A percentile compares a stretch with the other conserved stretches of the same genome.
These are phyloP conservation scores for Drosophila subobscura DNA, from an alignment of 1,140 invertebrate species.

Conservation along the genomic window DNA sequence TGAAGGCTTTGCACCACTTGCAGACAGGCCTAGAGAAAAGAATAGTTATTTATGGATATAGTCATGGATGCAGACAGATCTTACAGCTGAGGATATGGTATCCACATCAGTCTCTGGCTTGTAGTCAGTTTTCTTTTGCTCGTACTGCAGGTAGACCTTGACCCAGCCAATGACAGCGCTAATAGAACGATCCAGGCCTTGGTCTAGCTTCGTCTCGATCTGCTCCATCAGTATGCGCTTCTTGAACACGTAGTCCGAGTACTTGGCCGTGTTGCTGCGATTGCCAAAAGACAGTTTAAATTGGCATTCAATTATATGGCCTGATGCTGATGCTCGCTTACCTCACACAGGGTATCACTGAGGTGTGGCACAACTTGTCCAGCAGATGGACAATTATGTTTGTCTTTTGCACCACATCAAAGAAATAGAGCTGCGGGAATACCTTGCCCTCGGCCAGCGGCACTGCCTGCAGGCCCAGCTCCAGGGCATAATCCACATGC, in stretches of 20 bases:
- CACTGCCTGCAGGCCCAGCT: slow-evolving; percentile 95
- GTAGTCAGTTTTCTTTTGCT: slow-evolving; percentile 98
- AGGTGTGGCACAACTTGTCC: slow-evolving; percentile 97
- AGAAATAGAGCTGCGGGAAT: slow-evolving; percentile 95
- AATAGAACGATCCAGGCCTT: slow-evolving; percentile 94
- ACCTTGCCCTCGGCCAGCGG: slow-evolving; percentile 94
- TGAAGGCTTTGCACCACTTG: slow-evolving; percentile 94
- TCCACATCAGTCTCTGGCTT: slow-evolving; percentile 95
- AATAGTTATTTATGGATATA: not conserved
- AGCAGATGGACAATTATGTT: slow-evolving; percentile 98
- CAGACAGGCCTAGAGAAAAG: slow-evolving; percentile 90
- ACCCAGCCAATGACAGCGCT: slow-evolving; percentile 96
- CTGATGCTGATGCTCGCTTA: slow-evolving; percentile 84
- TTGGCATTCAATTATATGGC: not conserved
- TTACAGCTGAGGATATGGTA: slow-evolving; percentile 89
- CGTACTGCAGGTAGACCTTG: slow-evolving; percentile 93
- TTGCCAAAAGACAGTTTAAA: not conserved
- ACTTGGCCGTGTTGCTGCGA: slow-evolving; percentile 92
- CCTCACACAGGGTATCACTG: slow-evolving; percentile 94
- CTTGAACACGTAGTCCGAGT: slow-evolving; percentile 93
- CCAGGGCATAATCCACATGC: slow-evolving; percentile 98
- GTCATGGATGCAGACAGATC: slow-evolving; percentile 13
- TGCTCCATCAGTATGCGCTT: slow-evolving; percentile 94
- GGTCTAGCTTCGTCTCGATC: slow-evolving; percentile 95
- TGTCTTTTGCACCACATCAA: slow-evolving; percentile 96